Evolutionary conservation across 2,888 invertebrate genomes (phyloP).

Genomic region (Ichneumoninae sp.): DNA sequence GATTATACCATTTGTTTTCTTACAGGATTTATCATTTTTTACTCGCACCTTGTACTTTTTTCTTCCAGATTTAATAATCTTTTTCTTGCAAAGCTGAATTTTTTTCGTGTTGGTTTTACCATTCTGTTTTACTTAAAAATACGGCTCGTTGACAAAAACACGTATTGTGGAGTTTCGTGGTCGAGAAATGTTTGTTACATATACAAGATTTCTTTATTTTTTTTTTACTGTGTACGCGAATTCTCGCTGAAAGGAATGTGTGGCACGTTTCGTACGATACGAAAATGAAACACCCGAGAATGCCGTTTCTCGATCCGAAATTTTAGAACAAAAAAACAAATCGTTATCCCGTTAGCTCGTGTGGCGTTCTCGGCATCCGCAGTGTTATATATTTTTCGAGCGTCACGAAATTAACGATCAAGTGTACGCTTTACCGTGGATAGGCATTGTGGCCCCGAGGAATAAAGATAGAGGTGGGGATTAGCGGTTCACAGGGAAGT

Average conservation of each 20-base stretch:
- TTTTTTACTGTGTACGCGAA: background rate
- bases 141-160: background rate
- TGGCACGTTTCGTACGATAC: background rate
- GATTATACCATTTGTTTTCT: background rate
- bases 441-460: background rate
- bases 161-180: background rate
- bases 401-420: background rate
- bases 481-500: slow-evolving; percentile 6
- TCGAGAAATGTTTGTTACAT: background rate
- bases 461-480: slow-evolving; percentile 6
- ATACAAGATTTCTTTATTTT: background rate
- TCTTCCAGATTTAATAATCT: too few species aligned
- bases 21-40: background rate
- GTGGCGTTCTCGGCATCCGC: background rate
- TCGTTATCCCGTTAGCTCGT: background rate
- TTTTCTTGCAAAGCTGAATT: background rate
- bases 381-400: background rate
- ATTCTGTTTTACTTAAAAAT: background rate
- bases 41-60: too few species aligned
- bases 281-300: slow-evolving; percentile 1
- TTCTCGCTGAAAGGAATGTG: background rate
- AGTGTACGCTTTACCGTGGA: background rate
- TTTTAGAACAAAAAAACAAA: background rate
- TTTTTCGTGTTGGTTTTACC: background rate
- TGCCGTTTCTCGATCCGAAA: background rate